Base-by-base conservation (phyloP, 1,140 invertebrate species). In the Papilio helenus region DNA sequence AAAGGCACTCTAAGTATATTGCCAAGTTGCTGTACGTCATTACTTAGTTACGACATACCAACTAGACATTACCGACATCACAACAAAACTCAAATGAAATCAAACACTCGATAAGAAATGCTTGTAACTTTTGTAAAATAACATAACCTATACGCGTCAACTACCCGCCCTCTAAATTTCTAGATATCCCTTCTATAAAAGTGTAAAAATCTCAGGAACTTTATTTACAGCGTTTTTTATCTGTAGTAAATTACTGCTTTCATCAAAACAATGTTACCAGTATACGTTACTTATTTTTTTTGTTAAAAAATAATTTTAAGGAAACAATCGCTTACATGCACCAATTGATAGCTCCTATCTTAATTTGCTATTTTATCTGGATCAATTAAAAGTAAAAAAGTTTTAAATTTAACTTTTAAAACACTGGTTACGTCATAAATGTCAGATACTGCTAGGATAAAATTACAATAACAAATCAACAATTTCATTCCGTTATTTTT, bases 1-100 rank as follows among this genome's bases (percentile, higher is more conserved):
- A 86, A 88, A 90, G 90, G 90, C 89, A 90, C 88, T 85, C 84
- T 46, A 46, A 92, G 89, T 90, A 90, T 89, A 92, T 88, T 85
- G 88, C 91, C 88, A 87, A 72, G 26, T 68, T 18, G 26, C 58
- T 10, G 20, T 61, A 61, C 58, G 58, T 61, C 20, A 9, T 68
- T 34, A 77, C 76, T 55, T 74, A 81, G 72, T 77, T 79, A 82
- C 76, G 80, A 86, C 82, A 79, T 80, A 85, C 84, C 87, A 88
- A 87, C 82, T 85, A 83, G 82, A 86, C 80, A 86, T 80, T 88
- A 87, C 82, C 46, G 83, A 84, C 83, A 85, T 82, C 81, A 79
- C 46, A 85, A 74, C 29, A 68, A 61, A 68, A 83, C 83, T 29
- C 58, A 83, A 89, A 84, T 80, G 72, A 83, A 84, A 39, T 7